Percentiles rank a stretch among this genome's conserved stretches.
These are phyloP conservation scores for Pteronotus mesoamericanus DNA, from an alignment of 2,797 vertebrate species.

Conservation along the genomic window DNA sequence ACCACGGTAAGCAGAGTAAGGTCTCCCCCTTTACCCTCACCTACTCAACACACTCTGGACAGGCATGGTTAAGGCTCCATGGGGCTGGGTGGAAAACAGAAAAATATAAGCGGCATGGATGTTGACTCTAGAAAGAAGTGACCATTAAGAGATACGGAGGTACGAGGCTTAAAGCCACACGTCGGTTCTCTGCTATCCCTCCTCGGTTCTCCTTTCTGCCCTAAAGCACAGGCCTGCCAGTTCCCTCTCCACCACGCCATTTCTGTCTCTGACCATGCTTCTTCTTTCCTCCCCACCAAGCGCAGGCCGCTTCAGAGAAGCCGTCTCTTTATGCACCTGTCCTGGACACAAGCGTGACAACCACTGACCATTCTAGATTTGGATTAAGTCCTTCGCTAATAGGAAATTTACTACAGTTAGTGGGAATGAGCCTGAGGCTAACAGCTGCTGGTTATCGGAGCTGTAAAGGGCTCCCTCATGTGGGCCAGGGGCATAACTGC, in stretches of 20 bases:
- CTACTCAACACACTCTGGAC: too few species aligned
- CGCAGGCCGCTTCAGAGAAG: not conserved
- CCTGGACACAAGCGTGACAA: not conserved
- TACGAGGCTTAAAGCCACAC: not conserved
- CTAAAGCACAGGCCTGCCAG: accelerated
- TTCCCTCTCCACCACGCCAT: accelerated
- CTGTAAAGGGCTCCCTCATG: not conserved
- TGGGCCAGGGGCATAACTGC: too few species aligned
- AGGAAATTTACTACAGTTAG: not conserved
- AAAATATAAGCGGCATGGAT: not conserved
- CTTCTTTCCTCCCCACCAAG: not conserved
- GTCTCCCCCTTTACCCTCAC: not conserved
- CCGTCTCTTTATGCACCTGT: not conserved
- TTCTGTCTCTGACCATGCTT: not conserved
- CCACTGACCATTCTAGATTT: not conserved
- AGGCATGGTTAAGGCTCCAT: not conserved
- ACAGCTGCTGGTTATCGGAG: not conserved
- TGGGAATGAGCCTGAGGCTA: not conserved
- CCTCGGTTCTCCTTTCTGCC: not conserved
- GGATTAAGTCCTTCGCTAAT: not conserved
- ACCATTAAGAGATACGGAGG: not conserved
- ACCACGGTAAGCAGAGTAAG: not conserved
- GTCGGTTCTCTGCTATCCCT: not conserved
- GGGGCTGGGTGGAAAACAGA: not conserved
- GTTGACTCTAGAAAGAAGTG: not conserved